These are phyloP conservation scores for Heterodera filipjevi DNA, from an alignment of 2,888 invertebrate species.

Conservation along the genomic window DNA sequence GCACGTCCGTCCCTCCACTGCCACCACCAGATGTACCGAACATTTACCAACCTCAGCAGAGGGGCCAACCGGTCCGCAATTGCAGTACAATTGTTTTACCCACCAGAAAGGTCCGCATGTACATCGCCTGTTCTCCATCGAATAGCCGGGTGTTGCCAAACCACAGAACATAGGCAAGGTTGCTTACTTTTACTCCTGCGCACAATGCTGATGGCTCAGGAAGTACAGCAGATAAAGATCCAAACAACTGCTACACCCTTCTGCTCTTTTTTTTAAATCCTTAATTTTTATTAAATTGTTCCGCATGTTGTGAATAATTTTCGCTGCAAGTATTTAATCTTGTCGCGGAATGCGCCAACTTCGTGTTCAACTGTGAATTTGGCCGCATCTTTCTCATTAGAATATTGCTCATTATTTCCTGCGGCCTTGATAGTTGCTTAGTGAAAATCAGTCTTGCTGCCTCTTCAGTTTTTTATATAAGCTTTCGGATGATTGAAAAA, in stretches of 20 bases:
- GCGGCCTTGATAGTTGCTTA: too few species aligned
- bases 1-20: constrained; percentile 12
- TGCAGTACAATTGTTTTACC: too few species aligned
- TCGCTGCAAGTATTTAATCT: not conserved
- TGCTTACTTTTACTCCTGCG: not conserved
- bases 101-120: too few species aligned
- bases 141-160: not conserved
- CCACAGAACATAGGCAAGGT: not conserved
- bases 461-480: too few species aligned
- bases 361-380: not conserved
- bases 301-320: not conserved
- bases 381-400: not conserved
- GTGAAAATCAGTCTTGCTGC: too few species aligned
- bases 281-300: not conserved
- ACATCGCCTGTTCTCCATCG: not conserved
- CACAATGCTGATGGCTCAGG: too few species aligned
- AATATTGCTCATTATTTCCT: too few species aligned
- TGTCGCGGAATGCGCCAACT: not conserved
- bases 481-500: too few species aligned
- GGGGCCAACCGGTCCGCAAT: constrained; percentile 34
- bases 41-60: constrained; percentile 27
- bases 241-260: not conserved
- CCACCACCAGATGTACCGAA: not conserved
- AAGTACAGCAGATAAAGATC: too few species aligned
- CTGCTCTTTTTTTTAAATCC: not conserved